These are phyloP conservation scores for Cochlearius cochlearius DNA, from an alignment of 2,113 vertebrate genomes.

Conservation along the genomic window DNA sequence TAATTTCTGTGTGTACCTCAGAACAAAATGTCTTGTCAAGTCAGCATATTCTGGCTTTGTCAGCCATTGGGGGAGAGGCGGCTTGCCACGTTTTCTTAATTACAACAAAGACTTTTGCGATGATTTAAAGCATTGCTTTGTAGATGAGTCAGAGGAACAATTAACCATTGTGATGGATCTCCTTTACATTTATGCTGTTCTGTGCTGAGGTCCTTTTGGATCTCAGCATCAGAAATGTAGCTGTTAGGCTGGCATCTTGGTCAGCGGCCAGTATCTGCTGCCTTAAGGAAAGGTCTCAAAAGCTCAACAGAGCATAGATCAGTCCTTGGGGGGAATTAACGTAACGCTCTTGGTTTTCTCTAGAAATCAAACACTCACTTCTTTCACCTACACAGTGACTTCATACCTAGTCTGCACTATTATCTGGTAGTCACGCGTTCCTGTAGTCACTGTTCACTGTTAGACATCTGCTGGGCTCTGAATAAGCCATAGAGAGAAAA, in stretches of 20 bases:
- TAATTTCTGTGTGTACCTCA: background rate
- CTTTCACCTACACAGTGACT: background rate
- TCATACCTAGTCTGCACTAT: background rate
- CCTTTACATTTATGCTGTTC: background rate
- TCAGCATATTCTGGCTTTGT: background rate
- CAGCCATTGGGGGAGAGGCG: background rate
- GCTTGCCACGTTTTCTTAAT: slow-evolving; percentile 1
- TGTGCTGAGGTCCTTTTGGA: background rate
- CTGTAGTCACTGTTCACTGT: background rate
- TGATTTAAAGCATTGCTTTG: background rate
- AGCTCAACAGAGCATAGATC: background rate
- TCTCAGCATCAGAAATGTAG: background rate
- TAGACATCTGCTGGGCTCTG: background rate
- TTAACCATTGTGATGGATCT: background rate
- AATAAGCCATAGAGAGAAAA: background rate
- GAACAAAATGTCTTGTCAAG: background rate
- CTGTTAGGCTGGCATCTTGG: background rate
- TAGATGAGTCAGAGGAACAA: background rate
- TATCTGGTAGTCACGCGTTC: background rate
- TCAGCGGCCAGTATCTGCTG: background rate
- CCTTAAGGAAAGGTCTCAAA: background rate
- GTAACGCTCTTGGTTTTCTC: background rate
- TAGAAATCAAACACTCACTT: background rate
- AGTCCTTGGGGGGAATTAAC: background rate
- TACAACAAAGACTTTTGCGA: background rate